Evolutionary conservation across 2,113 vertebrate species (phyloP).

Genomic region (Oncorhynchus nerka): DNA sequence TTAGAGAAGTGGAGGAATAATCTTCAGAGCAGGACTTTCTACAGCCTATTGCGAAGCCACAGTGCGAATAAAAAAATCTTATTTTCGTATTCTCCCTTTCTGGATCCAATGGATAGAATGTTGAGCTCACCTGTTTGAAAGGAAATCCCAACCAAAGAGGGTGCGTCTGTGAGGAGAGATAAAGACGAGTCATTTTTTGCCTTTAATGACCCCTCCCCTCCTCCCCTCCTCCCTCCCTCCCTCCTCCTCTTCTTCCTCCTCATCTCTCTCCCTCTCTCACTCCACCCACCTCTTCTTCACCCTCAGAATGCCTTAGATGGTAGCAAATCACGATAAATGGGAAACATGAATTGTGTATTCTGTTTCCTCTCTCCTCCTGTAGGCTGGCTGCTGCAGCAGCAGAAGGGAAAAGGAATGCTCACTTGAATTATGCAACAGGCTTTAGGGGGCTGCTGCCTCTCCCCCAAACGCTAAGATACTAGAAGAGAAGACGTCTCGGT

Average conservation of each 20-base stretch:
- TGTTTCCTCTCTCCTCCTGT: conserved; percentile 18
- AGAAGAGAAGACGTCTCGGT: neutral
- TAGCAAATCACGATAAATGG: no score
- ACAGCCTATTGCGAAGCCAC: conserved; percentile 27
- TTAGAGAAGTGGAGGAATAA: conserved; percentile 25
- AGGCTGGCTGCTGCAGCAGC: neutral
- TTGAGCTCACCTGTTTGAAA: conserved; percentile 32
- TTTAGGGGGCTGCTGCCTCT: neutral
- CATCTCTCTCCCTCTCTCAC: neutral
- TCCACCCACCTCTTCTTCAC: conserved; percentile 42
- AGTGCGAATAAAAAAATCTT: no score
- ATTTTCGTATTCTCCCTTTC: no score
- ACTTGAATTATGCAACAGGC: conserved; percentile 63
- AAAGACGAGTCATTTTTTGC: conserved; percentile 48
- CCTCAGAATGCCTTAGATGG: neutral
- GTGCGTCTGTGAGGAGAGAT: conserved; percentile 35
- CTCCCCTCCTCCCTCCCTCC: conserved; percentile 1
- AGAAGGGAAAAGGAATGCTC: conserved; percentile 23
- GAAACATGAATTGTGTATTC: conserved; percentile 23
- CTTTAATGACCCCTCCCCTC: conserved; percentile 36
- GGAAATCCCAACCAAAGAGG: conserved; percentile 18
- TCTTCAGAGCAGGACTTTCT: conserved; percentile 23
- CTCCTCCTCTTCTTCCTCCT: neutral
- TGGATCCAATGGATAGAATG: no score
- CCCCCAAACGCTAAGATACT: neutral